Percentiles rank a stretch among this genome's conserved stretches.
These are phyloP conservation scores for Lasioglossum leucozonium DNA, from an alignment of 2,888 invertebrate genomes.

Conservation along the genomic window DNA sequence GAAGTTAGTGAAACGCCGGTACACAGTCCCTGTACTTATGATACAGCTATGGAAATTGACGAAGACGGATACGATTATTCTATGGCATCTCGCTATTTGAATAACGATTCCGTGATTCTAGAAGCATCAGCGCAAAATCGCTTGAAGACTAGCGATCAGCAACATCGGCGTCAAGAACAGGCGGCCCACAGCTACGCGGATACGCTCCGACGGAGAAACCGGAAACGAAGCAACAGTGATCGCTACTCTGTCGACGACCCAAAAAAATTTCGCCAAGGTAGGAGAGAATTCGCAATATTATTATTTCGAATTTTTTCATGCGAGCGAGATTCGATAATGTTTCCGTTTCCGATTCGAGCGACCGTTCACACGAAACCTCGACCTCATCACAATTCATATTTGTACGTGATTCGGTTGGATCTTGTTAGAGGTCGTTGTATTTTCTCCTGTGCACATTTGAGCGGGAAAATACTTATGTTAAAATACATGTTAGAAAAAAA, in stretches of 20 bases:
- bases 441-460: constrained; percentile 20
- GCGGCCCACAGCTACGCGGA: constrained; percentile 45
- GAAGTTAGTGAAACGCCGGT: constrained; percentile 25
- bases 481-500: not conserved
- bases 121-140: constrained; percentile 64
- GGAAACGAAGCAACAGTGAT: constrained; percentile 76
- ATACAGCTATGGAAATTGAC: constrained; percentile 77
- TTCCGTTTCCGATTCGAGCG: constrained; percentile 4
- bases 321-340: not conserved
- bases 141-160: constrained; percentile 22
- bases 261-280: constrained; percentile 78
- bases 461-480: constrained; percentile 56
- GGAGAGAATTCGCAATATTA: constrained; percentile 60
- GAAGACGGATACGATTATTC: constrained; percentile 71
- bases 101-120: constrained; percentile 80
- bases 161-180: constrained; percentile 36
- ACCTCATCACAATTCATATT: constrained; percentile 58
- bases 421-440: constrained; percentile 66
- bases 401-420: constrained; percentile 55
- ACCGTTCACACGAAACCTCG: constrained; percentile 23
- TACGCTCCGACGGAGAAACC: constrained; percentile 66
- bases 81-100: constrained; percentile 69
- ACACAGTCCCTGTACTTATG: constrained; percentile 25
- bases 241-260: constrained; percentile 58
- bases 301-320: not conserved